Evolutionary conservation across 1,140 invertebrate genomes (phyloP).

Genomic region (Drosophila miranda): DNA sequence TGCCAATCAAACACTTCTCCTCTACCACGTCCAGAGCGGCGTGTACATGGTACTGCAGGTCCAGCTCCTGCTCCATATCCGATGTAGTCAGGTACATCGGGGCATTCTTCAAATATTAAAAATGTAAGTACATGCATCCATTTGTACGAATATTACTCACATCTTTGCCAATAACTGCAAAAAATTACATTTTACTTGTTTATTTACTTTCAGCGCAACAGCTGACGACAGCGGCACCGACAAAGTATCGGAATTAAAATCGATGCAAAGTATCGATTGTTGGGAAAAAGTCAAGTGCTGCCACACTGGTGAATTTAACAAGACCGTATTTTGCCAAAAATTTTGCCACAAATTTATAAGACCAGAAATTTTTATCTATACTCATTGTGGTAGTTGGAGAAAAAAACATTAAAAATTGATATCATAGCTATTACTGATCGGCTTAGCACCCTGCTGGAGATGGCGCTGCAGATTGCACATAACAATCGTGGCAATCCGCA

Average conservation of each 20-base stretch:
- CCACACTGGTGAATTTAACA: neutral
- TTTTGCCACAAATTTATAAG: constrained; percentile 1
- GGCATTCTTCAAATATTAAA: constrained; percentile 87
- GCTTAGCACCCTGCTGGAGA: constrained; percentile 43
- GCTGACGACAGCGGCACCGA: constrained; percentile 11
- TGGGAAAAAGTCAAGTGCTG: neutral
- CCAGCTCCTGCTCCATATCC: constrained; percentile 89
- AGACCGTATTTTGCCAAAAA: neutral
- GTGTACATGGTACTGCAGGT: constrained; percentile 96
- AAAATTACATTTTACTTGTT: constrained; percentile 89
- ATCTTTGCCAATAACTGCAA: constrained; percentile 97
- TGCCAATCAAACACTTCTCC: constrained; percentile 91
- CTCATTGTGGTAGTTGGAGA: constrained; percentile 22
- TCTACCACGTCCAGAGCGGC: constrained; percentile 97
- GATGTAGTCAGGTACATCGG: constrained; percentile 93
- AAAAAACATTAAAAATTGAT: constrained; percentile 41
- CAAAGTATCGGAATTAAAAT: too few relatives aligned
- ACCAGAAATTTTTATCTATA: constrained; percentile 33
- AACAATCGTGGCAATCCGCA: constrained; percentile 49
- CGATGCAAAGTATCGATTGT: constrained; percentile 14
- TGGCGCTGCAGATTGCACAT: constrained; percentile 54
- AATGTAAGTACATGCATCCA: neutral
- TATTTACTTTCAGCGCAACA: constrained; percentile 27
- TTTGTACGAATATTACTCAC: constrained; percentile 84
- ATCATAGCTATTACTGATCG: constrained; percentile 39